Base-by-base conservation (phyloP, 92 coral and sea anemone genomes). In the Zoanthus sociatus region DNA sequence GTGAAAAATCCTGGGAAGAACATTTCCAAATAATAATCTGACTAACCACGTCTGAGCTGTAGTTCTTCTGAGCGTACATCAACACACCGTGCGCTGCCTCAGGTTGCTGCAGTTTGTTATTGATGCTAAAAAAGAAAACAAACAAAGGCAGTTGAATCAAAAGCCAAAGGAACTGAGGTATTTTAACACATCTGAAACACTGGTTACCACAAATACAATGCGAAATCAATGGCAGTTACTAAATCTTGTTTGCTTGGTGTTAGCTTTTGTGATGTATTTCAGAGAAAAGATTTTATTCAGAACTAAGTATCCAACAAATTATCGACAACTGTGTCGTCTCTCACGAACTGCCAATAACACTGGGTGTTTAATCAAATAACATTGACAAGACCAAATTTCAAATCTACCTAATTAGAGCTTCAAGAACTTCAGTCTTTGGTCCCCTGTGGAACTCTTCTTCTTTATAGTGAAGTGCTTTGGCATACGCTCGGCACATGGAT, bases 391-490 rank as follows among this genome's bases (percentile, higher is more conserved):
- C 13, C 21, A 7, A 5, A 37, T 7, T 12, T 6, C 30, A 18
- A 9, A 7, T 64, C 32, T 67, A 94, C 98, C 98, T 94, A 74
- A 97, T 97, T 12, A 97, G 95, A 0, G 99, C 98, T 74, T 97
- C 99, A 9, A 97, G 92, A 6, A 96, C 96, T 84, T 97, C 99
- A 0, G 99, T 94, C 17, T 88, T 97, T 46, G 99, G 98, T 44
- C 96, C 92, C 37, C 97, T 75, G 90, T 97, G 98, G 88, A 97
- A 97, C 87, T 97, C 99, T 33, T 97, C 98, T 71, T 97, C 99
- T 86, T 97, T 97, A 93, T 97, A 97, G 78, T 97, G 99, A 69
- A 97, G 92, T 7, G 99, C 99, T 85, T 97, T 97, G n/a, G 99
- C 99, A 37, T 97, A 97, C 0, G 98, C 99, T 93, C 99, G 94